Evolutionary conservation across 2,797 vertebrate genomes (phyloP).

Genomic region (Momotus momota): DNA sequence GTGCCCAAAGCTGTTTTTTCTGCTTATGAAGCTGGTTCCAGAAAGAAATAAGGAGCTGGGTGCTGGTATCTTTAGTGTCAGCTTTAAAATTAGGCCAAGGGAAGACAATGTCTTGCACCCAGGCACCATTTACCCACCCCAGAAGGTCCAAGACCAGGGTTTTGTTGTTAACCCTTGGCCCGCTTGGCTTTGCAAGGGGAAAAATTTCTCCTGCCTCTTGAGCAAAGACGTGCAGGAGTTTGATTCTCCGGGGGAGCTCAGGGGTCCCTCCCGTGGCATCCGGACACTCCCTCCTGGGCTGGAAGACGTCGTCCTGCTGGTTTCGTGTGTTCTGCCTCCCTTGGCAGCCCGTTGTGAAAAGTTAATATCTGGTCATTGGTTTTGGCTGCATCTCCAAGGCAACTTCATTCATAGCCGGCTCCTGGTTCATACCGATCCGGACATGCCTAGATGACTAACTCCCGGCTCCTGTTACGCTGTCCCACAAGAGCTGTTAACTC

Average conservation of each 20-base stretch:
- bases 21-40: constrained; percentile 4
- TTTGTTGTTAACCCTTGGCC: neutral
- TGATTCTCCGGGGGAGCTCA: neutral
- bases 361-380: constrained; percentile 69
- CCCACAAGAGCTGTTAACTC: constrained; percentile 52
- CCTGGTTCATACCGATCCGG: constrained; percentile 28
- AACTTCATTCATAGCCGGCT: constrained; percentile 54
- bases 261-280: fast-evolving
- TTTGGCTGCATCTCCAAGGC: constrained; percentile 68
- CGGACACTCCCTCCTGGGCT: neutral
- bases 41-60: neutral
- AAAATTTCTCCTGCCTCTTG: neutral
- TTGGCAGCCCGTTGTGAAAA: constrained; percentile 48
- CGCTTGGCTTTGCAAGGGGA: neutral
- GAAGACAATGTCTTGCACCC: neutral
- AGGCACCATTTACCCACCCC: neutral
- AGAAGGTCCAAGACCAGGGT: neutral
- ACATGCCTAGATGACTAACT: constrained; percentile 57
- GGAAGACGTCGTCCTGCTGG: neutral
- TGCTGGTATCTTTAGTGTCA: neutral
- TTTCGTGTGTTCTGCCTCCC: neutral
- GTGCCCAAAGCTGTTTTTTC: neutral
- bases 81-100: neutral
- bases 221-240: neutral
- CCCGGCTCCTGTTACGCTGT: constrained; percentile 25